Evolutionary conservation across 2,113 vertebrate genomes (phyloP), one percentile per base, ranked within the genome.

Genomic region (Callithrix jacchus): DNA sequence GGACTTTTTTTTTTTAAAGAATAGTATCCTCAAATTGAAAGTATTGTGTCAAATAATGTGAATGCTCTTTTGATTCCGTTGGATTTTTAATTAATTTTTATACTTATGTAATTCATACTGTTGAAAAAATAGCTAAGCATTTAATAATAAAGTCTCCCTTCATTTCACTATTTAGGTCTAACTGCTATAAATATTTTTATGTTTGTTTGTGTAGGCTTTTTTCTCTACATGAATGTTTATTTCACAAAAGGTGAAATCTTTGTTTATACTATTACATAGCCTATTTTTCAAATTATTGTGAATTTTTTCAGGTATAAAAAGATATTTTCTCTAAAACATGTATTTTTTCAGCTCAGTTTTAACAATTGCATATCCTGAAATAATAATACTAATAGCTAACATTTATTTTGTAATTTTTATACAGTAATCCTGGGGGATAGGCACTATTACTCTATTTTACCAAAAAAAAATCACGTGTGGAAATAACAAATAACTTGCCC

Each of bases 71-170:
- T 30, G 18, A 40, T 92, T 56, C 66, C 68, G 66, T 16, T 58
- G 37, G 30, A 58, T 92, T 68, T 66, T 61, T 45, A 87, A 68
- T 70, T 64, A 71, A 85, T n/a, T 76, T 93, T 95, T 93, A 64
- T 25, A 88, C 32, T 93, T 93, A 52, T 27, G 80, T 56, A 93
- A 49, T 49, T 66, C 80, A 61, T 95, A 30, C 77, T 66, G 18
- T 93, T 40, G 9, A 84, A 35, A 84, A 54, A 83, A 91, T 8
- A 54, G 56, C 52, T 54, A 64, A 30, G 18, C 32, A 74, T 61
- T 35, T 23, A 68, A 30, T 80, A 54, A 66, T 76, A 76, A 84
- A 92, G 12, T 66, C 27, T 52, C 27, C 16, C 23, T 80, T 64
- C 27, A 20, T 42, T 89, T 90, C 14, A 58, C 13, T 68, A 18